These are phyloP conservation scores for Coregonus suidteri DNA, from an alignment of 2,797 vertebrate species.

Conservation along the genomic window DNA sequence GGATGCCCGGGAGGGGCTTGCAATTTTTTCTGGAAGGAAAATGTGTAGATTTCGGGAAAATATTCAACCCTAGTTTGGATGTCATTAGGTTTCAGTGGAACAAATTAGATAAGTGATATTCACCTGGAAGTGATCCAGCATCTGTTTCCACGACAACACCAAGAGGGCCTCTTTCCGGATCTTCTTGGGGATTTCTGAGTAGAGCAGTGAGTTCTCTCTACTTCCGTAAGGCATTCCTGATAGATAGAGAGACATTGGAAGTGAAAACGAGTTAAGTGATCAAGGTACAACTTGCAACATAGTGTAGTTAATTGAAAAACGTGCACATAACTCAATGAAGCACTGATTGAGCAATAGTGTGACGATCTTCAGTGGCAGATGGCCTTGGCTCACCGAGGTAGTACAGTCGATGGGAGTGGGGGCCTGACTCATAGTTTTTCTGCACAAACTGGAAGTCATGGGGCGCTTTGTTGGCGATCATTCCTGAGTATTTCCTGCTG, in stretches of 20 bases:
- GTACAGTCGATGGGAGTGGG: constrained; percentile 94
- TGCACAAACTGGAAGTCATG: constrained; percentile 97
- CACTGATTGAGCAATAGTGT: background rate
- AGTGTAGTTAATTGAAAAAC: background rate
- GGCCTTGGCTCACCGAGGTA: constrained; percentile 85
- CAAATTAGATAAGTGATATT: background rate
- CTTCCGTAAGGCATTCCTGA: constrained; percentile 97
- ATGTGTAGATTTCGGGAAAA: background rate
- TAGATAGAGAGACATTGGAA: background rate
- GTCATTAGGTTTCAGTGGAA: background rate
- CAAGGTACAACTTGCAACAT: background rate
- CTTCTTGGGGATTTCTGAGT: constrained; percentile 98
- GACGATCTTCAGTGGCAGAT: background rate
- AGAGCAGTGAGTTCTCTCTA: constrained; percentile 96
- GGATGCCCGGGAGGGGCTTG: no score
- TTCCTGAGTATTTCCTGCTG: constrained; percentile 95
- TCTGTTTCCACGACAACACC: constrained; percentile 97
- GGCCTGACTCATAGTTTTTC: constrained; percentile 88
- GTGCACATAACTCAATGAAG: background rate
- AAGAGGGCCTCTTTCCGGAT: constrained; percentile 93
- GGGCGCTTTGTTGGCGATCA: constrained; percentile 95
- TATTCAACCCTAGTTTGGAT: background rate
- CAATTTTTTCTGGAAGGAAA: no score
- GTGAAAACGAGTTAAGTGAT: background rate
- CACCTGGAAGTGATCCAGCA: constrained; percentile 98